phyloP scores from a whole-genome alignment of 1,140 invertebrate species.

The Eufriesea mexicana region DNA sequence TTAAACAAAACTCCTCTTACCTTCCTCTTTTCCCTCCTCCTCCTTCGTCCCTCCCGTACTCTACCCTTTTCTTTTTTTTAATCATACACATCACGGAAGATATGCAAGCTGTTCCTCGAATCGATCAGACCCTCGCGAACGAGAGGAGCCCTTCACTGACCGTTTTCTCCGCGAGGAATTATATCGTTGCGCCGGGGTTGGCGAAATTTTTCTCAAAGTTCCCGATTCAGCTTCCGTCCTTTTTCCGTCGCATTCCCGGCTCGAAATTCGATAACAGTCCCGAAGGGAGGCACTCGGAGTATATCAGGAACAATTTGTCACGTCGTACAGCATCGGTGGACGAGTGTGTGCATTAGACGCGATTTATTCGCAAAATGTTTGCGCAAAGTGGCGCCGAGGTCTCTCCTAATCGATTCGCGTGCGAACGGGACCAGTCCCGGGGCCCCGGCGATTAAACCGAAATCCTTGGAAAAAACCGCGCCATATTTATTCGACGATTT shows the following conservation, averaged over 20 bases:
- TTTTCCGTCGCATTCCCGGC: background rate
- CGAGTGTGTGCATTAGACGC: background rate
- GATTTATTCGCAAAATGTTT: conserved; percentile 14
- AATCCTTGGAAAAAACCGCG: background rate
- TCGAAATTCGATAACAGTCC: conserved; percentile 39
- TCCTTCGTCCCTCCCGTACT: background rate
- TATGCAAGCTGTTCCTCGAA: background rate
- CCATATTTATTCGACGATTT: too few species aligned
- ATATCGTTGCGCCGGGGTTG: too few species aligned
- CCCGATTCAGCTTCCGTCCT: conserved; percentile 10
- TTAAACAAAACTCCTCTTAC: background rate
- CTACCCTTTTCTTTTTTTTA: too few species aligned
- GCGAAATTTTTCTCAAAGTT: conserved; percentile 20
- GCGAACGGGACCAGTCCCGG: background rate
- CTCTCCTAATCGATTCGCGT: background rate
- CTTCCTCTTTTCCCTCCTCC: background rate
- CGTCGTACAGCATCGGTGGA: background rate
- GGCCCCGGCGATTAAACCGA: background rate
- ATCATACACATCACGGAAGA: background rate
- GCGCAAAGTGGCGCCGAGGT: background rate
- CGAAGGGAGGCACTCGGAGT: background rate
- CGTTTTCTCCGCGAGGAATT: background rate
- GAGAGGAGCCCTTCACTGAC: background rate
- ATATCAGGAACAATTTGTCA: conserved; percentile 23
- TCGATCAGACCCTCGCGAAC: background rate